phyloP scores from a whole-genome alignment of 2,113 vertebrate species.

The Ctenomys sociabilis region DNA sequence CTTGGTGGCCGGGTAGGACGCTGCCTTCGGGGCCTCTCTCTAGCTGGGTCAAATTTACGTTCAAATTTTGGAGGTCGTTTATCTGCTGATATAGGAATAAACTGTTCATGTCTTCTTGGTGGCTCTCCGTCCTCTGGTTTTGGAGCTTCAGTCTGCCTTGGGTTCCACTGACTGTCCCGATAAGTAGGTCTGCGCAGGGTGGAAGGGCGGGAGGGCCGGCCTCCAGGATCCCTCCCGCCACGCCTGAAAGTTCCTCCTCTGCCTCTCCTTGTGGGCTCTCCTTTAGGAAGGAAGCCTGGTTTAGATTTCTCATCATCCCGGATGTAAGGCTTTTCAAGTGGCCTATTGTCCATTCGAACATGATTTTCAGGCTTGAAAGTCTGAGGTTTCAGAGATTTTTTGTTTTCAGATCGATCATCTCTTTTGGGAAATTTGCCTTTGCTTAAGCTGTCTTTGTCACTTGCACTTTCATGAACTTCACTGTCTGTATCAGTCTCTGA shows the following conservation, averaged over 20 bases:
- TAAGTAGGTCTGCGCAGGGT: conserved; percentile 90
- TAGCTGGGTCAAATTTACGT: conserved; percentile 91
- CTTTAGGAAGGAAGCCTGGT: conserved; percentile 97
- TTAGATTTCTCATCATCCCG: conserved; percentile 92
- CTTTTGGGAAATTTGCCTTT: conserved; percentile 91
- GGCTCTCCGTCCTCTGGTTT: conserved; percentile 87
- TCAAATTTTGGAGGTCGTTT: conserved; percentile 94
- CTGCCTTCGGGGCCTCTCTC: conserved; percentile 95
- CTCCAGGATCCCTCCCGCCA: conserved; percentile 90
- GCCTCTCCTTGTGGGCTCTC: conserved; percentile 94
- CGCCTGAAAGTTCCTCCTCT: conserved; percentile 94
- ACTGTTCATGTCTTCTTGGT: conserved; percentile 86
- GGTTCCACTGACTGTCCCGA: conserved; percentile 96
- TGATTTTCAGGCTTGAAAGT: conserved; percentile 86
- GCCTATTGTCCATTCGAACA: conserved; percentile 84
- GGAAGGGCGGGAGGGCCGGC: conserved; percentile 90
- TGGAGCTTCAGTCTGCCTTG: conserved; percentile 91
- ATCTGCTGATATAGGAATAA: conserved; percentile 83
- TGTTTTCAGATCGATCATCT: conserved; percentile 87
- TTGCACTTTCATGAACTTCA: conserved; percentile 95
- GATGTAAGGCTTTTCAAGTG: conserved; percentile 84
- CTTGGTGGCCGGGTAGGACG: conserved; percentile 95
- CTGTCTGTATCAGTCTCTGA: conserved; percentile 99
- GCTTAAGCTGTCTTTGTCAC: conserved; percentile 94
- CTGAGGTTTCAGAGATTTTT: conserved; percentile 84